Base-by-base conservation (phyloP, 2,113 vertebrate species). In the Sapajus apella region DNA sequence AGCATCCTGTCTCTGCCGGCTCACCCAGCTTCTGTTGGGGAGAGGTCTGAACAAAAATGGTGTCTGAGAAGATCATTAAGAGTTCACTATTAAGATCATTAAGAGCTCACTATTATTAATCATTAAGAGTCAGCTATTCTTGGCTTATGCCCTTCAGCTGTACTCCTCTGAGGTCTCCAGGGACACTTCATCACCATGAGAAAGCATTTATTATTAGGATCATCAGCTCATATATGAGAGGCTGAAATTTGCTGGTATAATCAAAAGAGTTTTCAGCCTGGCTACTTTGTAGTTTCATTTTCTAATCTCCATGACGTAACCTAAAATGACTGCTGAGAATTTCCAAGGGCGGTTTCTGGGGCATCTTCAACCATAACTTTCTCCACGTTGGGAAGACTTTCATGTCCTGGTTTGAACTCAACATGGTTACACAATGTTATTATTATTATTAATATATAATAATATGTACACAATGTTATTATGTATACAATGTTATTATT, bases 261-360 rank as follows among this genome's bases (percentile, higher is more conserved):
- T 98, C 98, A 96, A 98, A 99, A 93, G 98, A 98, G 58, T 98
- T 98, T 95, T 98, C 97, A 85, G 98, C 91, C 95, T 98, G 96
- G 98, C 88, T 70, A 98, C 84, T 90, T 98, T 98, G 52, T 5
- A 97, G 87, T 98, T 98, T 95, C 0, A 96, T 0, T 94, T 97
- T 90, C 98, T 98, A 0, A 98, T 98, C 72, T 93, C 84, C 97
- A 98, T 98, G 30, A 98, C 94, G 0, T 98, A 92, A 9, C 96
- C 98, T 82, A 98, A 52, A 90, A 98, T 94, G 35, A 98, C 96
- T 95, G 99, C 98, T 7, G 98, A 98, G 64, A 98, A 98, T 83
- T 98, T 99, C 92, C 98, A 95, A 88, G 98, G 96, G 98, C 98
- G 40, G 97, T 98, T 98, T 99, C 98, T 25, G 98, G 98, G 87